phyloP scores from a whole-genome alignment of 1,140 invertebrate genomes.

The Diorhabda elongata region DNA sequence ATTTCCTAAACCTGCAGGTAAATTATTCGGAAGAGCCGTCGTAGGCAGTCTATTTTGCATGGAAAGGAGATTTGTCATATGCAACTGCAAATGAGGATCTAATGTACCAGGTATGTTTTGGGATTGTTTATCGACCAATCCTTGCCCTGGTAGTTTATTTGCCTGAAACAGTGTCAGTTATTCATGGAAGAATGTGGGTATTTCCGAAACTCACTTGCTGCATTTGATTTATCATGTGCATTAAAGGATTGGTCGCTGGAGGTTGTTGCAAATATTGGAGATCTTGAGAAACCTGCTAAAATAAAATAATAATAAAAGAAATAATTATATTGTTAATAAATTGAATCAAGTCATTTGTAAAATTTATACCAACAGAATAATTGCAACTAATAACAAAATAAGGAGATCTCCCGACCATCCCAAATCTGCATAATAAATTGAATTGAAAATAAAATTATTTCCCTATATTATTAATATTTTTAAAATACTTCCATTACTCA shows the following conservation, averaged over 20 bases:
- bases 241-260: slow-evolving; percentile 51
- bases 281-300: slow-evolving; percentile 36
- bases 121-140: slow-evolving; percentile 39
- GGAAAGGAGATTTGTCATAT: slow-evolving; percentile 51
- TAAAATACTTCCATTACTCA: too few relatives aligned
- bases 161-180: slow-evolving; percentile 30
- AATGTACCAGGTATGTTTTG: slow-evolving; percentile 40
- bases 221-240: slow-evolving; percentile 57
- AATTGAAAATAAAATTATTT: too few relatives aligned
- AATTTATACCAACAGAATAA: too few relatives aligned
- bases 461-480: too few relatives aligned
- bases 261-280: slow-evolving; percentile 39
- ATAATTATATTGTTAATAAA: too few relatives aligned
- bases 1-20: slow-evolving; percentile 22
- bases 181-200: too few relatives aligned
- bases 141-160: slow-evolving; percentile 47
- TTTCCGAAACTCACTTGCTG: slow-evolving; percentile 48
- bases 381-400: too few relatives aligned
- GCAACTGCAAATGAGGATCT: slow-evolving; percentile 52
- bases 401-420: too few relatives aligned
- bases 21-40: slow-evolving; percentile 24
- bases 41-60: slow-evolving; percentile 47
- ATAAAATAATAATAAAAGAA: slow-evolving; percentile 8
- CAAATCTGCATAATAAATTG: too few relatives aligned
- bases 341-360: too few relatives aligned